Conservation (phyloP, 2,888 invertebrate species). For the Xestia rhomboidea region DNA sequence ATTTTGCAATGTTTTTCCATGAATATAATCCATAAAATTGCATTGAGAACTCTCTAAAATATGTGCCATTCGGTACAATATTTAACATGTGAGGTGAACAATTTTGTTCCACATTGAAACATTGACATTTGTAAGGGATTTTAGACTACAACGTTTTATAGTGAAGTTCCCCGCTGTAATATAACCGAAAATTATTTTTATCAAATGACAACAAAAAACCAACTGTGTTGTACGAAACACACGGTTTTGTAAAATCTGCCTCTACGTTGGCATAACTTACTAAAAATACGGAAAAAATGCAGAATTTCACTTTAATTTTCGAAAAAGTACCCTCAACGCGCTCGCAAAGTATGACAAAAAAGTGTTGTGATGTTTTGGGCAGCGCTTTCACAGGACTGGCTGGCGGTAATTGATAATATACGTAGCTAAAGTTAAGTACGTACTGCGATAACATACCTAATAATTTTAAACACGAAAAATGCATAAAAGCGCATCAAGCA, state of each 20-base stretch:
- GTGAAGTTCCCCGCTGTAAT: neutral
- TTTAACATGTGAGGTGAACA: neutral
- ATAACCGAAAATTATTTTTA: neutral
- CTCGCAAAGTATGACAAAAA: constrained; percentile 12
- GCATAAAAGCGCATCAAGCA: neutral
- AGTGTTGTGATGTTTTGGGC: constrained; percentile 1
- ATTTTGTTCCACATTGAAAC: constrained; percentile 4
- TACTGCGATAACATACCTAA: neutral
- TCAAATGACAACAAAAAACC: neutral
- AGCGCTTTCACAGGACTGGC: neutral
- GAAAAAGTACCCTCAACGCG: constrained; percentile 6
- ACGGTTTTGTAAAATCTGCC: constrained; percentile 9
- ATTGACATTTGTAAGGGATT: neutral
- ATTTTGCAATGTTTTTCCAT: constrained; percentile 35
- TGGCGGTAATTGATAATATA: constrained; percentile 10
- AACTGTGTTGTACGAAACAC: constrained; percentile 7
- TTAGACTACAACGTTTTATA: neutral
- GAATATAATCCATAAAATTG: constrained; percentile 42
- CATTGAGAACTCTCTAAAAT: constrained; percentile 7
- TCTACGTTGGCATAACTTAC: constrained; percentile 8
- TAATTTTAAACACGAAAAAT: neutral
- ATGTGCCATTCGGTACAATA: constrained; percentile 10
- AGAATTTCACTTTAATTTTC: constrained; percentile 34
- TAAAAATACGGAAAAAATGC: constrained; percentile 8
- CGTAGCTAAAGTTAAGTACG: neutral